Base-by-base conservation (phyloP, 2,888 invertebrate species). In the Rhagonycha lutea region DNA sequence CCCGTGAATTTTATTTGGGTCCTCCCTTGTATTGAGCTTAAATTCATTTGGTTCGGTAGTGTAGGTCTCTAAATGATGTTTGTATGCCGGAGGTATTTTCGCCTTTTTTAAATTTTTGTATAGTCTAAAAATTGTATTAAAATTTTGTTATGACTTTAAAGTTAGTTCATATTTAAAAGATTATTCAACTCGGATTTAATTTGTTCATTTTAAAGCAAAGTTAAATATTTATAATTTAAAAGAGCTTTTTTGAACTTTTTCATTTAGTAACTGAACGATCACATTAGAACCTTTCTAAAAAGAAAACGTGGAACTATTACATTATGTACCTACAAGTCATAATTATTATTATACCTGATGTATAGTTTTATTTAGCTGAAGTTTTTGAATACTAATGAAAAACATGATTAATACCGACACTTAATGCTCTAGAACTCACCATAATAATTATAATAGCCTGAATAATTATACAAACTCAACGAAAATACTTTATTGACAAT, bases 341-440 rank as follows among this genome's bases (percentile, higher is more conserved):
- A 18, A 18, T 18, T 18, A 18, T 65, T 74, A 74, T 68, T 63
- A 74, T 76, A 68, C 70, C 62, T 47, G n/a, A n/a, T n/a, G 73
- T 74, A 68, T 28, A 74, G 69, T 69, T 73, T 69, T 73, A 73
- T 73, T 69, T 73, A 68, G 73, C 68, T 61, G 70, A 70, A 68
- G 70, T n/a, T 61, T 65, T 67, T 77, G 78, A 75, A 75, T 78
- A 73, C 73, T 73, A 75, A 78, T 78, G 78, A 78, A 78, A 73
- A 75, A 75, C 78, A 71, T 78, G 78, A 78, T 78, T 78, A 78
- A 78, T 78, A 73, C 23, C 70, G 75, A 75, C 78, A 75, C 74
- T 75, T 74, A 72, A 47, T 61, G 61, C 26, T 73, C 67, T 71
- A 70, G 28, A 76, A 72, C 67, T 73, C 69, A 18, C 73, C 63